Evolutionary conservation across 2,113 vertebrate species (phyloP), one percentile per base, ranked within the genome.

Genomic region (Bagarius yarrelli): DNA sequence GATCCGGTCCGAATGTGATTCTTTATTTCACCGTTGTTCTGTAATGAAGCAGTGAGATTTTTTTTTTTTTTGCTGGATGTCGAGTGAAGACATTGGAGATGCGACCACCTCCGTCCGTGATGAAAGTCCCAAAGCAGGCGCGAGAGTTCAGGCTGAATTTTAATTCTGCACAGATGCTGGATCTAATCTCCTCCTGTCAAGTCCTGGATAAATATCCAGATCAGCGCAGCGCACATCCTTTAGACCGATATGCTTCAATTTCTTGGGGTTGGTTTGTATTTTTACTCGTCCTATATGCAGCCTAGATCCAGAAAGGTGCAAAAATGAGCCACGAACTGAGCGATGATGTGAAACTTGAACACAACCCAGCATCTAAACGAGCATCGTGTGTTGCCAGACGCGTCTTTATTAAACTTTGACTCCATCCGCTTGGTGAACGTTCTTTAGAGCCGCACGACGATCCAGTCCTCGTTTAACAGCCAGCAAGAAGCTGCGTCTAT

Each of bases 1-100:
- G 92, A 91, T 93, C 91, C 92, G 92, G 90, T 53, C 59, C 53
- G 25, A 67, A 50, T 53, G 66, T 3, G 81, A 75, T 74, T 67
- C 1, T n/a, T 36, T 69, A n/a, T 71, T 36, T 72, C 67, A 53
- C 76, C 27, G 34, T 75, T 23, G 78, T 63, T 69, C 13, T 12
- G 55, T 40, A 19, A 40, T 75, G 60, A 72, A 50, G 72, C 63
- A 44, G 40, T 34, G 71, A 44, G 13, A 53, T 71, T 53, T 78
- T 53, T 71, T 12, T 16, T 66, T 66, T 66, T 27, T 52, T 15
- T 19, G 52, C 55, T 75, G 78, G 77, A 64, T 82, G 53, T 79
- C 47, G 74, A 52, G 40, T 59, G 53, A 53, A 55, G n/a, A 52
- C 52, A 71, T 75, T 77, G 61, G 80, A 27, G 34, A 12, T 67